phyloP scores from a whole-genome alignment of 2,113 vertebrate genomes.

The Brachyhypopomus gauderio region DNA sequence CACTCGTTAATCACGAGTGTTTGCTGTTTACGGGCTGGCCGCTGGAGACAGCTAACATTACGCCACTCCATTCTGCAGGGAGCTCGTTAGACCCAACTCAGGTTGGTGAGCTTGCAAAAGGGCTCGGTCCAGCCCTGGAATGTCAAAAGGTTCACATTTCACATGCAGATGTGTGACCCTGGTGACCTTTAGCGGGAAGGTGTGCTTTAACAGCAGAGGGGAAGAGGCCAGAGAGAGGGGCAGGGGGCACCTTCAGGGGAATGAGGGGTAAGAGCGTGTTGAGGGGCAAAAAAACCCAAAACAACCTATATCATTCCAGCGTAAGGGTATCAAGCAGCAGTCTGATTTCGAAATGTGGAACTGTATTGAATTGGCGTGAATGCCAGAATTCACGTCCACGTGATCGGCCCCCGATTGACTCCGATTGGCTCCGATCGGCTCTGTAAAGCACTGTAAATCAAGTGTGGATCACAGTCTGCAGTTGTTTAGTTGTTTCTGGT shows the following conservation, averaged over 20 bases:
- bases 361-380: too few species aligned
- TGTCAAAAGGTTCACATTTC: slow-evolving; percentile 96
- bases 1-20: slow-evolving; percentile 55
- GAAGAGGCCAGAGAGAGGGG: slow-evolving; percentile 59
- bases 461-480: neutral
- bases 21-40: slow-evolving; percentile 48
- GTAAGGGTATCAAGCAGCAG: neutral
- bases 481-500: too few species aligned
- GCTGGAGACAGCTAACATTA: slow-evolving; percentile 51
- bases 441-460: too few species aligned
- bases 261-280: slow-evolving; percentile 52
- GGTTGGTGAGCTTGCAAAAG: slow-evolving; percentile 76
- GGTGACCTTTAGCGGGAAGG: slow-evolving; percentile 82
- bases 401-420: too few species aligned
- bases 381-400: too few species aligned
- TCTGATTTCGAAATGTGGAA: neutral
- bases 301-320: neutral
- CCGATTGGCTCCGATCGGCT: too few species aligned
- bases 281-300: slow-evolving; percentile 64
- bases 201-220: slow-evolving; percentile 78
- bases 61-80: slow-evolving; percentile 55
- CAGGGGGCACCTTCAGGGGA: slow-evolving; percentile 72
- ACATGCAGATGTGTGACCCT: slow-evolving; percentile 95
- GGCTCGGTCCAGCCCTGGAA: slow-evolving; percentile 83
- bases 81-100: slow-evolving; percentile 89